These are phyloP conservation scores for Macrocentrus cingulum DNA, from an alignment of 1,140 invertebrate species.

Conservation along the genomic window DNA sequence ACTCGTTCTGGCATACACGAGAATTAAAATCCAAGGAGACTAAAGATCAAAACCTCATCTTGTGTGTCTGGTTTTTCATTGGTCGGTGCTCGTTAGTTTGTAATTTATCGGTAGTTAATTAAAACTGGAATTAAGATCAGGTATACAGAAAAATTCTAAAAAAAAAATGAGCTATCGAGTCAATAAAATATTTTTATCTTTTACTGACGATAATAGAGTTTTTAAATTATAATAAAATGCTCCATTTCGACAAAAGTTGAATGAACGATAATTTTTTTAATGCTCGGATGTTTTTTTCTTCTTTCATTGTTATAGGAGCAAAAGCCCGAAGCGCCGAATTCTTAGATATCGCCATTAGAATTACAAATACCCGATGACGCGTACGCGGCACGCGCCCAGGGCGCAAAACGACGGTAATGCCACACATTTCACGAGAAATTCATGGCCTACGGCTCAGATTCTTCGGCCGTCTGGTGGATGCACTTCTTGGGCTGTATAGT, in stretches of 20 bases:
- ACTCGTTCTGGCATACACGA: not conserved
- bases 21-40: not conserved
- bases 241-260: too few relatives aligned
- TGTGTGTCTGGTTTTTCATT: conserved; percentile 7
- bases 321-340: conserved; percentile 12
- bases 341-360: conserved; percentile 25
- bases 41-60: not conserved
- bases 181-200: too few relatives aligned
- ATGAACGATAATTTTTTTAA: too few relatives aligned
- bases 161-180: too few relatives aligned
- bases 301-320: not conserved
- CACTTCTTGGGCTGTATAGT: conserved; percentile 25
- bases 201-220: too few relatives aligned
- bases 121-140: too few relatives aligned
- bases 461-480: conserved; percentile 16
- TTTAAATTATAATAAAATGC: too few relatives aligned
- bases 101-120: conserved; percentile 15
- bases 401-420: conserved; percentile 33
- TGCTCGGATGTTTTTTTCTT: too few relatives aligned
- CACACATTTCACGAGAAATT: conserved; percentile 33
- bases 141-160: too few relatives aligned
- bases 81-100: conserved; percentile 1
- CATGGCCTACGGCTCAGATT: conserved; percentile 25
- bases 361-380: conserved; percentile 20
- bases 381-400: conserved; percentile 30